Percentiles rank a stretch among this genome's conserved stretches.
Conservation (phyloP, 92 coral and sea anemone genomes). For the Epizoanthus rinbou region DNA sequence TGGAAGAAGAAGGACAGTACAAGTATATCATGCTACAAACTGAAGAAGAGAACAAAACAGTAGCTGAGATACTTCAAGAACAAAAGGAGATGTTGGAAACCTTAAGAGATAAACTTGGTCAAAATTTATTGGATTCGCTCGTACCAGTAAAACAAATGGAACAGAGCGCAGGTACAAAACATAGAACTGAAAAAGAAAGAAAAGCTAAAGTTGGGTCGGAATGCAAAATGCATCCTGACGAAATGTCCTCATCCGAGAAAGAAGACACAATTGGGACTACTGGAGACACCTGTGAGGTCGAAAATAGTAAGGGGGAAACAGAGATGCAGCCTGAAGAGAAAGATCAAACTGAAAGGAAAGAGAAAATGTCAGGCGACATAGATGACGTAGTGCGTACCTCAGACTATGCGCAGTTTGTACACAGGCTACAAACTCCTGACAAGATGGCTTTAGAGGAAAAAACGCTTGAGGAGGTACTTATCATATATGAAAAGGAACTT, state of each 20-base stretch:
- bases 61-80: slow-evolving; percentile 50
- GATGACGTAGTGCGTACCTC: not conserved
- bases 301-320: too few relatives aligned
- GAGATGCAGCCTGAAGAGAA: not conserved
- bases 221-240: too few relatives aligned
- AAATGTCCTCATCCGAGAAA: too few relatives aligned
- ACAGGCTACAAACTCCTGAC: slow-evolving; percentile 54
- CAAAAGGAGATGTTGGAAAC: slow-evolving; percentile 39
- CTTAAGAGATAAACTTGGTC: slow-evolving; percentile 50
- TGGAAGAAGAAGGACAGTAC: slow-evolving; percentile 10
- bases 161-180: not conserved
- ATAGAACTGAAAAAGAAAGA: not conserved
- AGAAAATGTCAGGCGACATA: not conserved
- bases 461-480: slow-evolving; percentile 68
- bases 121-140: slow-evolving; percentile 47
- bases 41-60: slow-evolving; percentile 39
- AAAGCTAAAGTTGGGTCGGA: too few relatives aligned
- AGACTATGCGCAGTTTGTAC: not conserved
- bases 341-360: not conserved
- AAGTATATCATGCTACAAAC: slow-evolving; percentile 30
- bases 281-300: too few relatives aligned
- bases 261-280: too few relatives aligned
- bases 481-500: slow-evolving; percentile 61
- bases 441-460: slow-evolving; percentile 45
- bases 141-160: not conserved